These are phyloP conservation scores for Solea solea DNA, from an alignment of 2,113 vertebrate species.

Conservation along the genomic window DNA sequence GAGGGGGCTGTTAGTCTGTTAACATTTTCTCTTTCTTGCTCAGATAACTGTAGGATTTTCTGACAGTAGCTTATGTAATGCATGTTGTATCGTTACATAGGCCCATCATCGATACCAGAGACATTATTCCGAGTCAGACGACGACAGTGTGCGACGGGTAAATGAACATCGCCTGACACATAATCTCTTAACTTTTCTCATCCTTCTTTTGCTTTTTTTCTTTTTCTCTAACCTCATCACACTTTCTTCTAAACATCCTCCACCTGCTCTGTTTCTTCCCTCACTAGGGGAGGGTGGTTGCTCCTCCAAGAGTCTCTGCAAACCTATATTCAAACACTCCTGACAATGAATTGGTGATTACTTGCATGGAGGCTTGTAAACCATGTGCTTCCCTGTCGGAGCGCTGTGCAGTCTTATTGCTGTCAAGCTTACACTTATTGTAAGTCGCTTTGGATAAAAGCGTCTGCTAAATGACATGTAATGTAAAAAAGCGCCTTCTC, in stretches of 20 bases:
- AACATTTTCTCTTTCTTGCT: constrained; percentile 9
- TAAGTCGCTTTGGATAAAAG: too few relatives aligned
- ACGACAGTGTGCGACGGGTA: constrained; percentile 96
- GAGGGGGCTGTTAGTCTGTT: neutral
- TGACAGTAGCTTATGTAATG: constrained; percentile 39
- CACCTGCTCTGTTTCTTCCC: constrained; percentile 52
- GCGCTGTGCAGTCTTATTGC: constrained; percentile 1
- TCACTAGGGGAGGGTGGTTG: constrained; percentile 72
- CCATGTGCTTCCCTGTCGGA: constrained; percentile 3
- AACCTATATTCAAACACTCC: constrained; percentile 49
- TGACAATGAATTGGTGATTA: constrained; percentile 74
- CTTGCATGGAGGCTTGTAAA: constrained; percentile 61
- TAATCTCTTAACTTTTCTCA: constrained; percentile 12
- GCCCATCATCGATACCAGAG: constrained; percentile 81
- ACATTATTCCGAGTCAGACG: constrained; percentile 89
- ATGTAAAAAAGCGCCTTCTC: too few relatives aligned
- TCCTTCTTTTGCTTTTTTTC: constrained; percentile 9
- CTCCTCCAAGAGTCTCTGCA: constrained; percentile 67
- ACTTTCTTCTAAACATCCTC: constrained; percentile 26
- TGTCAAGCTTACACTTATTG: too few relatives aligned
- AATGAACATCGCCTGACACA: constrained; percentile 59
- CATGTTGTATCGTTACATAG: constrained; percentile 78
- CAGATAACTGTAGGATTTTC: neutral
- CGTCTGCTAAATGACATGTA: too few relatives aligned
- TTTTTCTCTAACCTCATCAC: constrained; percentile 5